A percentile compares a stretch with the other conserved stretches of the same genome.
Conservation (phyloP, 2,888 invertebrate species). For the Carabus problematicus region DNA sequence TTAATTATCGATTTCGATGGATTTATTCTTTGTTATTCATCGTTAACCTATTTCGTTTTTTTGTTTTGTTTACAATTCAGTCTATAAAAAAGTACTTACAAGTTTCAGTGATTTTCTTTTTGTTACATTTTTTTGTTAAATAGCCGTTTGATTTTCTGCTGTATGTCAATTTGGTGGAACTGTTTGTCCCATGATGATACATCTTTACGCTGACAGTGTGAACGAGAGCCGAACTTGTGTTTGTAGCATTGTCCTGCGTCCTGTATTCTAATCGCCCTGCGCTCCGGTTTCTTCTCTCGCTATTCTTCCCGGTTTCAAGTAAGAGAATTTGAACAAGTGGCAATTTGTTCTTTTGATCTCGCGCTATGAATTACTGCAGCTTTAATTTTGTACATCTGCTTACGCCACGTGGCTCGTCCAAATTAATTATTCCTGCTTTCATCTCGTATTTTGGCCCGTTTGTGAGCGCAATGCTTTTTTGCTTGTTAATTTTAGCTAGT, state of each 20-base stretch:
- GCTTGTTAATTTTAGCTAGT: constrained; percentile 39
- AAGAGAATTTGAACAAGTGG: constrained; percentile 37
- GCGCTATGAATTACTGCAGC: constrained; percentile 39
- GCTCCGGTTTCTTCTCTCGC: not conserved
- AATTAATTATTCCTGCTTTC: constrained; percentile 42
- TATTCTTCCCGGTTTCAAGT: constrained; percentile 22
- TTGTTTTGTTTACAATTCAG: not conserved
- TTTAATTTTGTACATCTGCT: constrained; percentile 41
- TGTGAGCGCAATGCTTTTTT: constrained; percentile 35
- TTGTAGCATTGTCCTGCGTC: constrained; percentile 1
- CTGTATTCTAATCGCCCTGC: not conserved
- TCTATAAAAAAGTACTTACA: no score
- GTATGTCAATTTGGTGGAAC: no score
- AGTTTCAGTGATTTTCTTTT: no score
- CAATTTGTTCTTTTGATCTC: constrained; percentile 41
- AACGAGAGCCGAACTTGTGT: not conserved
- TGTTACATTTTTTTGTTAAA: no score
- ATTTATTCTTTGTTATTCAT: not conserved
- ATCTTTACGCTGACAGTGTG: not conserved
- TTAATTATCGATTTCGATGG: constrained; percentile 26
- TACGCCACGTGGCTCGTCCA: constrained; percentile 37
- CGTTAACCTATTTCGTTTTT: not conserved
- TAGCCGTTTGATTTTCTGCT: no score
- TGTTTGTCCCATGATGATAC: no score
- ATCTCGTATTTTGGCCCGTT: constrained; percentile 41